These are phyloP conservation scores for Gymnoscelis rufifasciata DNA, from an alignment of 2,888 invertebrate genomes.

Conservation along the genomic window DNA sequence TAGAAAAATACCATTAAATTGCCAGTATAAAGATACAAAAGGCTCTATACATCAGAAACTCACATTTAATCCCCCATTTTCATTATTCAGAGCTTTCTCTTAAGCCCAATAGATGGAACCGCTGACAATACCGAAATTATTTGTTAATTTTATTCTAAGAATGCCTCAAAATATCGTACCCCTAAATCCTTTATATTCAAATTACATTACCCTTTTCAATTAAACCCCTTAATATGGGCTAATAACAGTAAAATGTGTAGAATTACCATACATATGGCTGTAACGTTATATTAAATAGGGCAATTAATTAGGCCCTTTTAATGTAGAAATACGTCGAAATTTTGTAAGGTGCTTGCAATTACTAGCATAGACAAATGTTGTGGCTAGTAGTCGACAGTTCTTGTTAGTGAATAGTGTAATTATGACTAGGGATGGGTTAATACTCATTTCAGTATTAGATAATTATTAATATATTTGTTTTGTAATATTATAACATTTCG, in stretches of 20 bases:
- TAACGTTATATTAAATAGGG: slow-evolving; percentile 18
- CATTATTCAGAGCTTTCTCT: not conserved
- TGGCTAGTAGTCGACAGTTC: too few species aligned
- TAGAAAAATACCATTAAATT: too few species aligned
- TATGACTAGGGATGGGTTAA: too few species aligned
- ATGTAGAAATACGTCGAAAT: slow-evolving; percentile 3
- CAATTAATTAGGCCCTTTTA: slow-evolving; percentile 14
- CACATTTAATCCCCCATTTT: too few species aligned
- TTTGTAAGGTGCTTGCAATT: too few species aligned
- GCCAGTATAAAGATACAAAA: too few species aligned
- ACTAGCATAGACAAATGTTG: too few species aligned
- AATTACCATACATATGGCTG: slow-evolving; percentile 23
- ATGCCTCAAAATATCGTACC: not conserved
- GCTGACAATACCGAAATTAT: not conserved
- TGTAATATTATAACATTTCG: too few species aligned
- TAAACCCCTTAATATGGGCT: slow-evolving; percentile 18
- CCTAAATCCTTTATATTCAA: slow-evolving; percentile 15
- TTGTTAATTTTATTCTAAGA: slow-evolving; percentile 7
- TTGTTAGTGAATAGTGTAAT: too few species aligned
- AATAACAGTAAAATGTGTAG: slow-evolving; percentile 24
- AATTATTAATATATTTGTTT: too few species aligned
- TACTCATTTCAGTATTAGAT: too few species aligned
- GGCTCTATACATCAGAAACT: too few species aligned
- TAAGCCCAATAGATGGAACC: not conserved
- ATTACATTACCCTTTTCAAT: slow-evolving; percentile 26